Evolutionary conservation across 2,797 vertebrate species (phyloP).

Genomic region (Sebastes umbrosus): DNA sequence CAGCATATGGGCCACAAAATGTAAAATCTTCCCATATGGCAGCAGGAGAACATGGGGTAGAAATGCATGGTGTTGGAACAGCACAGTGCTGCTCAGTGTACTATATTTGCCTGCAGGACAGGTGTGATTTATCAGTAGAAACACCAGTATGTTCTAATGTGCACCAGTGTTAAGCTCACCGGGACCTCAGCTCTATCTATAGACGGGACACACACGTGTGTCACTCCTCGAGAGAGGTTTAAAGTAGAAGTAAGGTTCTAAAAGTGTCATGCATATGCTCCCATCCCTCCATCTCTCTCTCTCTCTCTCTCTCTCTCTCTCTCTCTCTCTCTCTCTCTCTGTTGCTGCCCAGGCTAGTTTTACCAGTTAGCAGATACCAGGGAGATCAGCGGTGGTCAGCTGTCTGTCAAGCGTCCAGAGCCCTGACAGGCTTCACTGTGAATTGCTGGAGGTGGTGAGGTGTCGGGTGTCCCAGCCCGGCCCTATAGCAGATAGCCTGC

Average conservation of each 20-base stretch:
- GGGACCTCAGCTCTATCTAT: conserved; percentile 64
- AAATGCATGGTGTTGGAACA: neutral
- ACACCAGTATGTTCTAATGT: conserved; percentile 11
- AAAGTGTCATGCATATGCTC: conserved; percentile 60
- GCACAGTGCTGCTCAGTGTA: neutral
- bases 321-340: neutral
- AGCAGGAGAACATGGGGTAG: neutral
- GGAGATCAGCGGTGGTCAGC: conserved; percentile 66
- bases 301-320: neutral
- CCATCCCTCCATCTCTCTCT: conserved; percentile 7
- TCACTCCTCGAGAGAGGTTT: conserved; percentile 50
- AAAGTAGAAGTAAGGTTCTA: conserved; percentile 61
- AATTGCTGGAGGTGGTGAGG: conserved; percentile 46
- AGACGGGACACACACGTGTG: conserved; percentile 41
- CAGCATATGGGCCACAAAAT: too few species aligned
- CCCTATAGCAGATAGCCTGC: conserved; percentile 8
- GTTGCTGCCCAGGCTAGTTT: conserved; percentile 54
- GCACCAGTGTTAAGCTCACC: conserved; percentile 12
- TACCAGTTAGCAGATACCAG: conserved; percentile 68
- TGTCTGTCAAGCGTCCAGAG: conserved; percentile 60
- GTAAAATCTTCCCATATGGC: neutral
- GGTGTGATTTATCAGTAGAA: conserved; percentile 31
- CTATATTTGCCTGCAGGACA: conserved; percentile 35
- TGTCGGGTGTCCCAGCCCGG: conserved; percentile 48
- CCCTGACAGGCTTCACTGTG: conserved; percentile 33